A percentile compares a stretch with the other conserved stretches of the same genome.
phyloP scores from a whole-genome alignment of 2,797 vertebrate species.

The Arremon brunneinucha region DNA sequence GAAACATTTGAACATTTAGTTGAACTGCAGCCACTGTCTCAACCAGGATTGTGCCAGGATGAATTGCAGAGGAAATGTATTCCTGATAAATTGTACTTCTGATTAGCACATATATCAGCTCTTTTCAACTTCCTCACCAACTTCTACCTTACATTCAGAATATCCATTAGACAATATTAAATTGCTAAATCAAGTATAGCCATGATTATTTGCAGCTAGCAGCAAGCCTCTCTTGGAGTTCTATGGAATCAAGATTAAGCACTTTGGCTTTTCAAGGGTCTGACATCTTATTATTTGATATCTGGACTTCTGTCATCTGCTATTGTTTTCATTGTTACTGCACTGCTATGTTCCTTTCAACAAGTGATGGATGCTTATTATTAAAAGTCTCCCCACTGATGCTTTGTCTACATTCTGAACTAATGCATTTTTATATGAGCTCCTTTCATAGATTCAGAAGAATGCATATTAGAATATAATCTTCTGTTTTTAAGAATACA shows the following conservation, averaged over 20 bases:
- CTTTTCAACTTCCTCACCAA: not conserved
- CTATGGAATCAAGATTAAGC: not conserved
- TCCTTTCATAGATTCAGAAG: not conserved
- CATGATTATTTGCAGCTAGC: not conserved
- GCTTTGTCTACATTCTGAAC: not conserved
- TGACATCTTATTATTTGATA: conserved; percentile 23
- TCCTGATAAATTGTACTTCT: not conserved
- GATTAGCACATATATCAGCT: not conserved
- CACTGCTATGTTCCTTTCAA: conserved; percentile 20
- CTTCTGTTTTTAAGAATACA: not conserved
- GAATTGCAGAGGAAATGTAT: not conserved
- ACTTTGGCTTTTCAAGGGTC: not conserved
- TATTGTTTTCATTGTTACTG: conserved; percentile 19
- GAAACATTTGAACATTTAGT: not conserved
- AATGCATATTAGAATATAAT: not conserved
- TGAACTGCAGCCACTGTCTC: not conserved
- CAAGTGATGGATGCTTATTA: conserved; percentile 37
- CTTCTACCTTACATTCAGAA: not conserved
- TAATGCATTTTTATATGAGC: conserved; percentile 12
- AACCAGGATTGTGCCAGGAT: not conserved
- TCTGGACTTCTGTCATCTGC: conserved; percentile 20
- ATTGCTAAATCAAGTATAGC: not conserved
- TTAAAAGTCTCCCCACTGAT: not conserved
- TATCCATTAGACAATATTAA: not conserved
- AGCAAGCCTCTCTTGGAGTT: not conserved